Conservation (phyloP, 2,888 invertebrate genomes). For the Adelognathus sp. region DNA sequence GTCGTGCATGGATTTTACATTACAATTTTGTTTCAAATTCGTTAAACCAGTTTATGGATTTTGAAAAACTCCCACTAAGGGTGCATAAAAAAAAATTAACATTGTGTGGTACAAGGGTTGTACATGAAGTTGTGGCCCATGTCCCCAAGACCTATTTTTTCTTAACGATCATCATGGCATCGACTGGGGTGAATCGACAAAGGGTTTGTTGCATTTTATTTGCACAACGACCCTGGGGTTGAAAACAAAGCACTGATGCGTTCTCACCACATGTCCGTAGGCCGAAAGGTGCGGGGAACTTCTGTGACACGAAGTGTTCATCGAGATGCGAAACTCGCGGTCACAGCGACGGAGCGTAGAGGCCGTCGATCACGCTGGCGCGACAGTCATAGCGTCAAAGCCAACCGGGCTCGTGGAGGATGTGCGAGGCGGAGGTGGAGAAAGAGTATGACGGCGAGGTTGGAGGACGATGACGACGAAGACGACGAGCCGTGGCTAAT, state of each 20-base stretch:
- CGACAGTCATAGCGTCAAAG: conserved; percentile 55
- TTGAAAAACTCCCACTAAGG: too few species aligned
- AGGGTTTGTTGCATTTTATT: background rate
- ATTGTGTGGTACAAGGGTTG: background rate
- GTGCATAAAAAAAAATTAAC: background rate
- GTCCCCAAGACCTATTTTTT: background rate
- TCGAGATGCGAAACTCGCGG: conserved; percentile 23
- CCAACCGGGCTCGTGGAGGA: conserved; percentile 51
- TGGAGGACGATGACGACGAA: conserved; percentile 58
- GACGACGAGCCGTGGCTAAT: conserved; percentile 79
- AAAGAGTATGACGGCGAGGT: conserved; percentile 14
- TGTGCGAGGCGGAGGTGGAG: conserved; percentile 18
- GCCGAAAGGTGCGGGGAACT: conserved; percentile 1
- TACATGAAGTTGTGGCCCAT: background rate
- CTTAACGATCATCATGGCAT: background rate
- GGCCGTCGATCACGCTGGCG: conserved; percentile 62
- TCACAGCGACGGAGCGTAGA: conserved; percentile 49
- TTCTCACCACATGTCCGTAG: background rate
- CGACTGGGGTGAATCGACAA: background rate
- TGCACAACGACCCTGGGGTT: background rate
- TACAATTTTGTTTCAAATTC: too few species aligned
- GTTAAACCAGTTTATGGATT: too few species aligned
- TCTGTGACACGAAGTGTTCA: background rate
- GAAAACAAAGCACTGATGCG: background rate
- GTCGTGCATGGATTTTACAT: too few species aligned